Conservation (phyloP, 1,140 invertebrate genomes). For the Rhagoletis zephyria region DNA sequence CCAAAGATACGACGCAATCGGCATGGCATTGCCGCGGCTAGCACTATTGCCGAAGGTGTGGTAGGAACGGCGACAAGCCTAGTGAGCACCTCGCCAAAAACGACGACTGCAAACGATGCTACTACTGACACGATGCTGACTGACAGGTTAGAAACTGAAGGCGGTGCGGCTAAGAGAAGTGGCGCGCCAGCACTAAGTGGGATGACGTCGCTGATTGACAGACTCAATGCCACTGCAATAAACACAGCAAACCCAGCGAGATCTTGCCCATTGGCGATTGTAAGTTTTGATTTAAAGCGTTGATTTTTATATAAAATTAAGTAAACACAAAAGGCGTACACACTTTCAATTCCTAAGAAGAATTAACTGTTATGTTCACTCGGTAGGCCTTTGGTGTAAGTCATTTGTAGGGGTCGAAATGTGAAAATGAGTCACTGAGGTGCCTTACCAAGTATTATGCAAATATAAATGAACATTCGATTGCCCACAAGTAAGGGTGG, state of each 20-base stretch:
- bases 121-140: too few species aligned
- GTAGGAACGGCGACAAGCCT: background rate
- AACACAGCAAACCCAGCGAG: slow-evolving; percentile 58
- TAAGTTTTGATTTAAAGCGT: slow-evolving; percentile 54
- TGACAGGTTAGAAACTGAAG: slow-evolving; percentile 13
- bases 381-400: too few species aligned
- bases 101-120: background rate
- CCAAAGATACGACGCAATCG: slow-evolving; percentile 64
- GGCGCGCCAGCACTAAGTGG: slow-evolving; percentile 46
- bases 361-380: too few species aligned
- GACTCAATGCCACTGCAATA: slow-evolving; percentile 58
- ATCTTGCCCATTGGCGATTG: slow-evolving; percentile 70
- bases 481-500: too few species aligned
- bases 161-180: background rate
- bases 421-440: too few species aligned
- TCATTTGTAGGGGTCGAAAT: too few species aligned
- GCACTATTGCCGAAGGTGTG: background rate
- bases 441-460: too few species aligned
- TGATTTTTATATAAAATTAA: too few species aligned
- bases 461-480: too few species aligned
- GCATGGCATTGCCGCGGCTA: background rate
- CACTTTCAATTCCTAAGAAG: too few species aligned
- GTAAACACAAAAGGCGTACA: too few species aligned
- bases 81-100: background rate
- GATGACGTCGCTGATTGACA: slow-evolving; percentile 59